Evolutionary conservation across 1,140 invertebrate genomes (phyloP).

Genomic region (Pseudachorutes palmiensis): DNA sequence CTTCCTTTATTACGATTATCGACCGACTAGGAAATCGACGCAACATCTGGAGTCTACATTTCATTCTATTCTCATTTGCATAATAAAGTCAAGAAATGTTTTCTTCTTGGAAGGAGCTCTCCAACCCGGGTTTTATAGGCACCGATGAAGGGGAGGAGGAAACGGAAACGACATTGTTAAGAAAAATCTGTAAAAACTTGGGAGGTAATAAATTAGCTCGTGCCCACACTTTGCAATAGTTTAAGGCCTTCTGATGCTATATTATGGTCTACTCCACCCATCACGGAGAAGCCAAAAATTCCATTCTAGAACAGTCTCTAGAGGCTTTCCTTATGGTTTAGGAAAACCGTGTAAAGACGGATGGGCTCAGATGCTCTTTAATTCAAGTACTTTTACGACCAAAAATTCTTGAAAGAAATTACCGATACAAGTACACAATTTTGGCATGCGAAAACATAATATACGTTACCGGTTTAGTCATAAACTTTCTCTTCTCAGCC

Average conservation of each 20-base stretch:
- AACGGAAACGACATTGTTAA: constrained; percentile 6
- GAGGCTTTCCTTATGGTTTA: too few relatives aligned
- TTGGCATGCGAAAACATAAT: too few relatives aligned
- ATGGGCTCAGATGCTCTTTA: not conserved
- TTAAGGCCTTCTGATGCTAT: too few relatives aligned
- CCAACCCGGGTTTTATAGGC: not conserved
- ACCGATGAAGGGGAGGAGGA: not conserved
- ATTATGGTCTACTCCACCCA: too few relatives aligned
- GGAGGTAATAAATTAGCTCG: constrained; percentile 7
- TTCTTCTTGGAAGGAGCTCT: too few relatives aligned
- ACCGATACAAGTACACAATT: too few relatives aligned
- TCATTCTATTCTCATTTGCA: not conserved
- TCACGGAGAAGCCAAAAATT: too few relatives aligned
- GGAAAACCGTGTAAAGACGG: too few relatives aligned
- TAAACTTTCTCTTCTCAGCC: too few relatives aligned
- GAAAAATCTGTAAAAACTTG: constrained; percentile 5
- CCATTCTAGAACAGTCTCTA: too few relatives aligned
- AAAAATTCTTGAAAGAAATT: too few relatives aligned
- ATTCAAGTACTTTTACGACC: not conserved
- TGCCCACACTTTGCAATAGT: not conserved
- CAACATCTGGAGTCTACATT: constrained; percentile 5
- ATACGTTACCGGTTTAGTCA: too few relatives aligned
- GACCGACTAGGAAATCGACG: not conserved
- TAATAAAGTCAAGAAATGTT: constrained; percentile 2
- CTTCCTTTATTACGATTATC: constrained; percentile 7